phyloP scores from a whole-genome alignment of 1,140 invertebrate species.

The Diachasmimorpha longicaudata region DNA sequence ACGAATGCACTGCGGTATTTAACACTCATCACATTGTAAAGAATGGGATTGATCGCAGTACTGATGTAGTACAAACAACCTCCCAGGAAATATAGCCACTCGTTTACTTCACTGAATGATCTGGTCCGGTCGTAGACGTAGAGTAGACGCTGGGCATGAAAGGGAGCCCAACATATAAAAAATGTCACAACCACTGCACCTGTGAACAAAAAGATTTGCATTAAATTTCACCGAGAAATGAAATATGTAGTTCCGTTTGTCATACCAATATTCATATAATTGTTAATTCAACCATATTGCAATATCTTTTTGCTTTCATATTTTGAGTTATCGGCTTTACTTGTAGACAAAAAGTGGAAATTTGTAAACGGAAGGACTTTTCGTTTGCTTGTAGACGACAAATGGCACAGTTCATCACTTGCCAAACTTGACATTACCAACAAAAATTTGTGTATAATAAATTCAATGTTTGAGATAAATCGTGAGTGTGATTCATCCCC shows the following conservation, averaged over 20 bases:
- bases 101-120: constrained; percentile 69
- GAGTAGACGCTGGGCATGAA: constrained; percentile 88
- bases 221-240: neutral
- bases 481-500: too few species aligned
- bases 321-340: too few species aligned
- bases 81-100: constrained; percentile 78
- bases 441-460: too few species aligned
- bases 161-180: constrained; percentile 96
- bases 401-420: too few species aligned
- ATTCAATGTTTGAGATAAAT: too few species aligned
- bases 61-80: constrained; percentile 88
- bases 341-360: too few species aligned
- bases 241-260: neutral
- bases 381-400: too few species aligned
- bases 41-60: constrained; percentile 87
- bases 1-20: constrained; percentile 85
- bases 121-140: constrained; percentile 70
- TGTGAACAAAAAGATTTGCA: constrained; percentile 58
- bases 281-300: too few species aligned
- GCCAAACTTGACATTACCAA: too few species aligned
- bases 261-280: too few species aligned
- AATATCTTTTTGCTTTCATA: too few species aligned
- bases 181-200: constrained; percentile 94
- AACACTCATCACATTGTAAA: constrained; percentile 91
- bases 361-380: too few species aligned